Percentiles rank a stretch among this genome's conserved stretches.
Evolutionary conservation across 2,888 invertebrate genomes (phyloP).

Genomic region (Lottia scabra): DNA sequence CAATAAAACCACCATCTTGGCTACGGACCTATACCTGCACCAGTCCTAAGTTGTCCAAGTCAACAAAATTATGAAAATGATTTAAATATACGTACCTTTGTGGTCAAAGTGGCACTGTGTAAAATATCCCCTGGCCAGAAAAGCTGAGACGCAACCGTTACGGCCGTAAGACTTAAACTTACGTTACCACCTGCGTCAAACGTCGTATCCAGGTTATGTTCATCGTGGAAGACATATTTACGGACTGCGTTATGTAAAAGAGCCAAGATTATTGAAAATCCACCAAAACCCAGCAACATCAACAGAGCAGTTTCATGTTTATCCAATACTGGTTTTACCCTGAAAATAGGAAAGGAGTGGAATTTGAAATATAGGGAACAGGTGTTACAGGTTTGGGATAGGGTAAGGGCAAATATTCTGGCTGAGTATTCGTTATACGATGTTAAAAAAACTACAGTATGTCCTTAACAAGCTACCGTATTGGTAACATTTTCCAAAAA

Average conservation of each 20-base stretch:
- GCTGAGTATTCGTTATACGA: too few species aligned
- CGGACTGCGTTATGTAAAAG: conserved; percentile 57
- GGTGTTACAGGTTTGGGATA: too few species aligned
- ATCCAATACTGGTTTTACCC: conserved; percentile 53
- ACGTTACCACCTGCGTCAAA: conserved; percentile 64
- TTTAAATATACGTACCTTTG: conserved; percentile 42
- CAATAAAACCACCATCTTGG: too few species aligned
- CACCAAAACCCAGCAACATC: conserved; percentile 60
- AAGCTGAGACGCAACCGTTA: conserved; percentile 60
- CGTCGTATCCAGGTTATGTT: conserved; percentile 61
- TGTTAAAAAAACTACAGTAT: too few species aligned
- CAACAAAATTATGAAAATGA: neutral
- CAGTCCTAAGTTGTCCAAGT: too few species aligned
- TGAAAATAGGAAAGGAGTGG: conserved; percentile 26
- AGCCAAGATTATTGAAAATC: conserved; percentile 59
- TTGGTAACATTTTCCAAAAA: too few species aligned
- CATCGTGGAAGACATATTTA: conserved; percentile 60
- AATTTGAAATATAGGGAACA: too few species aligned
- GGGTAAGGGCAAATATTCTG: too few species aligned
- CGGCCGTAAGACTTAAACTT: conserved; percentile 57
- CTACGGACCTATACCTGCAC: too few species aligned
- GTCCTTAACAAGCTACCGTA: too few species aligned
- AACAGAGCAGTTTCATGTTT: conserved; percentile 56
- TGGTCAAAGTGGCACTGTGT: conserved; percentile 59
- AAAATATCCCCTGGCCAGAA: conserved; percentile 64